phyloP scores from a whole-genome alignment of 2,113 vertebrate genomes.

The Micronycteris hirsuta region DNA sequence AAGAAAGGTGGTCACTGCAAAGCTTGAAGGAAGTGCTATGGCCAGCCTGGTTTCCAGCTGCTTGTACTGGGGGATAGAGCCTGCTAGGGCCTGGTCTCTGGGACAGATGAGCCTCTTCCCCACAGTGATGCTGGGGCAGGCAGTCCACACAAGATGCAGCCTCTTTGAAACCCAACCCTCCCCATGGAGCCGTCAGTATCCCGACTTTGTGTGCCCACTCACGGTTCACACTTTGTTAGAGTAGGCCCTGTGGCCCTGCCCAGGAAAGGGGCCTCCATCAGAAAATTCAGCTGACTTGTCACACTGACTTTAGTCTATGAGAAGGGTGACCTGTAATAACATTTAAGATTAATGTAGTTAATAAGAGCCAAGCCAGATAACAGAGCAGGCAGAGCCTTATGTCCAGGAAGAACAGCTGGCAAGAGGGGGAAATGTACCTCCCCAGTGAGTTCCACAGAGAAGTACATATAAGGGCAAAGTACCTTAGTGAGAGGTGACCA shows the following conservation, averaged over 20 bases:
- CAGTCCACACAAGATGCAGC: neutral
- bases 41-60: neutral
- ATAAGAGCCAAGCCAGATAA: neutral
- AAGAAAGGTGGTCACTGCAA: neutral
- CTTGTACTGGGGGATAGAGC: no score
- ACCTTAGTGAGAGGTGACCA: neutral
- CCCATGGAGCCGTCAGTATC: neutral
- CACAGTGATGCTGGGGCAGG: neutral
- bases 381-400: neutral
- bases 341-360: neutral
- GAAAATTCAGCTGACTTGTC: neutral
- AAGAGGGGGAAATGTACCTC: neutral
- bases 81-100: neutral
- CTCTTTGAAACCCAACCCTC: neutral
- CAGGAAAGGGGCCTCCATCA: neutral
- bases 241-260: neutral
- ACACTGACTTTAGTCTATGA: neutral
- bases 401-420: neutral
- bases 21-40: neutral
- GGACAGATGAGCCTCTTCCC: neutral
- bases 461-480: rapidly evolving
- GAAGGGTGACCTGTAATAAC: neutral
- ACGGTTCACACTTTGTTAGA: neutral
- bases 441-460: neutral
- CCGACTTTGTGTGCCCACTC: no score